phyloP scores from a whole-genome alignment of 2,113 vertebrate species.

The Anhinga rufa region DNA sequence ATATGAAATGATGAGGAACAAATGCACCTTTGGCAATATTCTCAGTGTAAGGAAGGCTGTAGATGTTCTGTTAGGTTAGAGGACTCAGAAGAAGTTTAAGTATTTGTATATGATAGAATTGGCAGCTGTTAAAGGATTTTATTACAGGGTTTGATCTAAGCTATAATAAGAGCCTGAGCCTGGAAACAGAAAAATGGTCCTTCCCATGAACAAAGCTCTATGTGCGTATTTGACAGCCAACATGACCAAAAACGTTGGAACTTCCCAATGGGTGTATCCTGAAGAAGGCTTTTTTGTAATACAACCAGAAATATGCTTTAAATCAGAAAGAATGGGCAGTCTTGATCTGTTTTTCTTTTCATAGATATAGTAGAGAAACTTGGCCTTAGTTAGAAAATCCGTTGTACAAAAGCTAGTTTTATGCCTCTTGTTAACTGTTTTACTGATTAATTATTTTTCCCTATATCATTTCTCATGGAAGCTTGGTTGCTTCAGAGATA shows the following conservation, averaged over 20 bases:
- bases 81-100: background rate
- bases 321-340: background rate
- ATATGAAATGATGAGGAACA: background rate
- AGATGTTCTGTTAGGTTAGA: background rate
- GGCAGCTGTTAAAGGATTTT: background rate
- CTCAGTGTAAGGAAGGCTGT: background rate
- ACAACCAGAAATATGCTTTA: background rate
- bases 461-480: background rate
- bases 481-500: background rate
- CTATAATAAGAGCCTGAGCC: background rate
- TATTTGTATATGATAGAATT: background rate
- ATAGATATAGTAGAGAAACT: background rate
- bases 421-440: background rate
- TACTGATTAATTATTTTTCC: background rate
- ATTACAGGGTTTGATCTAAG: slow-evolving; percentile 26
- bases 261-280: background rate
- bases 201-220: background rate
- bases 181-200: slow-evolving; percentile 8
- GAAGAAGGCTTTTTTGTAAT: background rate
- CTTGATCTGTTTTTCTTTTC: background rate
- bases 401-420: background rate
- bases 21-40: background rate
- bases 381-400: background rate
- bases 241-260: background rate
- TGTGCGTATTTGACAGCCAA: background rate